Evolutionary conservation across 2,888 invertebrate species (phyloP).

Genomic region (Lissocephala sabroskyi): DNA sequence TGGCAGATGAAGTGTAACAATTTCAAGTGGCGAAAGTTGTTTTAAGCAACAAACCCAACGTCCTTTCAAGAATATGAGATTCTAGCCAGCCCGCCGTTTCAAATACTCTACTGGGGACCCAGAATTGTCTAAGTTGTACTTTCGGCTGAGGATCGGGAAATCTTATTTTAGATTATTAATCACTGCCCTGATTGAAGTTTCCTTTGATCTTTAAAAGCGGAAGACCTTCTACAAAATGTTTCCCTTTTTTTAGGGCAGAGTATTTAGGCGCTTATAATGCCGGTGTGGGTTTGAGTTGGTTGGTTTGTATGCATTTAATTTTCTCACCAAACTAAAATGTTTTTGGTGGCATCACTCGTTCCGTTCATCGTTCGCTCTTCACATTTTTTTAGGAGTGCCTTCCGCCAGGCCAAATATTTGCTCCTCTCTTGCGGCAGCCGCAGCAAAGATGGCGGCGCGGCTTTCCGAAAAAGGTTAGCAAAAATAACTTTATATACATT

Average conservation of each 20-base stretch:
- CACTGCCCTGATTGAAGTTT: too few species aligned
- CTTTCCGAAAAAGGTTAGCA: conserved; percentile 62
- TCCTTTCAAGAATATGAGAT: too few species aligned
- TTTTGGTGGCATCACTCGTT: conserved; percentile 19
- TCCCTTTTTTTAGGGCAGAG: too few species aligned
- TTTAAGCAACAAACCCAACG: conserved; percentile 30
- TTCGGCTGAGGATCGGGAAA: too few species aligned
- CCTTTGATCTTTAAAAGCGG: too few species aligned
- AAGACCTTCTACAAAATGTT: too few species aligned
- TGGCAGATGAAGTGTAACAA: conserved; percentile 27
- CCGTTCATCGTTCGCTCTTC: conserved; percentile 21
- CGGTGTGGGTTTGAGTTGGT: conserved; percentile 1
- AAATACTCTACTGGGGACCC: too few species aligned
- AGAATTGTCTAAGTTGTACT: too few species aligned
- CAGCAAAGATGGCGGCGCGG: conserved; percentile 47
- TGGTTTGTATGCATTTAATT: conserved; percentile 45
- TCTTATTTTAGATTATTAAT: too few species aligned
- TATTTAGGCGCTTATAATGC: too few species aligned
- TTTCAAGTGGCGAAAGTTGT: conserved; percentile 59
- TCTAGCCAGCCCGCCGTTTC: too few species aligned
- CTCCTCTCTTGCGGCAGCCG: conserved; percentile 8
- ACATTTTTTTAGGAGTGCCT: neutral
- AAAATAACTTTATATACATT: conserved; percentile 53
- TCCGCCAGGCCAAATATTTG: conserved; percentile 23
- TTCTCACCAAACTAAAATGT: conserved; percentile 65